These are phyloP conservation scores for Gambelia wislizenii DNA, from an alignment of 2,797 vertebrate species.

Conservation along the genomic window DNA sequence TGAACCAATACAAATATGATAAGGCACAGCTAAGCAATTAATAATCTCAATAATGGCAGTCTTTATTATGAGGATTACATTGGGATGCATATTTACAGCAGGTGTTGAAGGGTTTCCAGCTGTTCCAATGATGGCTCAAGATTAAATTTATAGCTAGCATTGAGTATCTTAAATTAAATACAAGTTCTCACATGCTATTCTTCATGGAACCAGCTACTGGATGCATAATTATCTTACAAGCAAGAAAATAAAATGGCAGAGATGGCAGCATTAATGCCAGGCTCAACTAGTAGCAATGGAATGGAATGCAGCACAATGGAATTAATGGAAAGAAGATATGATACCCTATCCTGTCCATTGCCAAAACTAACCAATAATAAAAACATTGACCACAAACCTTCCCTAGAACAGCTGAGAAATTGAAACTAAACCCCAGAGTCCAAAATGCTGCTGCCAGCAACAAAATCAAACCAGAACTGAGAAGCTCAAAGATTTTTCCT, in stretches of 20 bases:
- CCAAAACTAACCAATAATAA: constrained; percentile 70
- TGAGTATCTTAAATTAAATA: neutral
- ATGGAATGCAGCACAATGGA: constrained; percentile 43
- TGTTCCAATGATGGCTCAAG: neutral
- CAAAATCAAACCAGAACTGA: constrained; percentile 42
- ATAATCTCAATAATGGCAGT: neutral
- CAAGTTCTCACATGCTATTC: neutral
- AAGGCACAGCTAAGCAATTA: neutral
- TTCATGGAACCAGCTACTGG: neutral
- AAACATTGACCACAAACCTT: constrained; percentile 55
- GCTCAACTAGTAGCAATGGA: constrained; percentile 8
- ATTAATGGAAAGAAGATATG: constrained; percentile 65
- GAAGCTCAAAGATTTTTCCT: neutral
- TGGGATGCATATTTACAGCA: neutral
- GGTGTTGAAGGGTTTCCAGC: neutral
- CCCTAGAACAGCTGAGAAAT: constrained; percentile 52
- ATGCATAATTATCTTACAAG: neutral
- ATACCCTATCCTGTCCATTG: constrained; percentile 52
- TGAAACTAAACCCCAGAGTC: constrained; percentile 48
- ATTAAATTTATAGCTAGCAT: neutral
- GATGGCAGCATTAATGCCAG: neutral
- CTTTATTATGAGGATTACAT: neutral
- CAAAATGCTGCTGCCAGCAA: constrained; percentile 32
- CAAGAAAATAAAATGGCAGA: neutral
- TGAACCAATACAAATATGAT: neutral